Evolutionary conservation across 2,113 vertebrate genomes (phyloP), one percentile per base, ranked within the genome.

Genomic region (Chloroceryle aenea): DNA sequence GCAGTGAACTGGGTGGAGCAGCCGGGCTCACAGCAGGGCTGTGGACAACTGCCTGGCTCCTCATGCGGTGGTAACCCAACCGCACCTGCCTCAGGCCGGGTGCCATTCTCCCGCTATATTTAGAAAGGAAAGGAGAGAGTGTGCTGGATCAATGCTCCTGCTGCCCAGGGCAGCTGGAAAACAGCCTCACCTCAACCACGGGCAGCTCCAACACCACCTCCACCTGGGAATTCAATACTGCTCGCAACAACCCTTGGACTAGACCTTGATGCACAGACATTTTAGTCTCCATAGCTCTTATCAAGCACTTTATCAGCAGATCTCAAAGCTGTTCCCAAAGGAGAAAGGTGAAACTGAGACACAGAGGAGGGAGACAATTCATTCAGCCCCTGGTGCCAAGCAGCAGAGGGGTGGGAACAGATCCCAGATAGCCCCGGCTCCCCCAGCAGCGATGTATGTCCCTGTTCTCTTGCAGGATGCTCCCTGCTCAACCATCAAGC

Each of bases 21-120:
- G 27, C 40, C 0, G 0, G n/a, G 13, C 14, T 36, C 3, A 9
- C n/a, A 66, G 85, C 55, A 61, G 81, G 71, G 73, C 67, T n/a
- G 42, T 5, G 22, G 89, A 78, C 72, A 22, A 43, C 29, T 3
- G 55, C 45, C 16, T 2, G 0, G 29, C 61, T 68, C 38, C 38
- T 50, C 1, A 7, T 17, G 56, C 10, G 2, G 14, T 1, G 0
- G 90, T 78, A 73, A 92, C 81, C 74, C 95, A 95, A 56, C 74
- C 5, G 12, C 76, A 95, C 63, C 92, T 93, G 91, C 62, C 36
- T 11, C 38, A 40, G 45, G n/a, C 87, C 16, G 19, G 82, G 20
- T 55, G 91, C 90, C 86, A 43, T 66, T 71, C 93, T 69, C 43
- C 53, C 3, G 22, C 87, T 94, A 93, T 80, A 85, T 95, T 95